Percentiles rank a stretch among this genome's conserved stretches.
Conservation (phyloP, 1,140 invertebrate genomes). For the Choristoneura fumiferana region DNA sequence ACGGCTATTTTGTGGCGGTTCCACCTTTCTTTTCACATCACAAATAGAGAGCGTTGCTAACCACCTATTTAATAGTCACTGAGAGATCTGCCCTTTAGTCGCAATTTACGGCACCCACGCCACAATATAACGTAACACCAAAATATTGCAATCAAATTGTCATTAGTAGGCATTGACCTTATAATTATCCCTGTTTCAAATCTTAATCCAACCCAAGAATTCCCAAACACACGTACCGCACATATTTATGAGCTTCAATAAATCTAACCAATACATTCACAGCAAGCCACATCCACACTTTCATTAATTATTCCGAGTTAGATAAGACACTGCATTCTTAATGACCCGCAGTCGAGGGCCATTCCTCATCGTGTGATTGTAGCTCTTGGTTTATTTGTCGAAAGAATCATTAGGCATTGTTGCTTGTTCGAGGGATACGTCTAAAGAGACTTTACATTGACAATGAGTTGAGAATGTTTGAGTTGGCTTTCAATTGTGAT, state of each 20-base stretch:
- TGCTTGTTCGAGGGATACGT: slow-evolving; percentile 1
- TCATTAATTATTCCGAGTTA: slow-evolving; percentile 76
- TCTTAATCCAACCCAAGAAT: too few species aligned
- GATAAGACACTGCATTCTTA: slow-evolving; percentile 75
- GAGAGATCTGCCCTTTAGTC: too few species aligned
- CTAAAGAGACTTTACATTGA: slow-evolving; percentile 12
- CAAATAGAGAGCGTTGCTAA: too few species aligned
- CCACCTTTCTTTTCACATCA: too few species aligned
- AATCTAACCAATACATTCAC: slow-evolving; percentile 34
- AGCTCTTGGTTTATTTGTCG: slow-evolving; percentile 8
- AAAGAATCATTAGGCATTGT: slow-evolving; percentile 14
- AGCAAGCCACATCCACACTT: slow-evolving; percentile 69
- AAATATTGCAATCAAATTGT: too few species aligned
- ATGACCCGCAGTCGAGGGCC: slow-evolving; percentile 56
- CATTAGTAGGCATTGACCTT: too few species aligned
- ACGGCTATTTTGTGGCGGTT: too few species aligned
- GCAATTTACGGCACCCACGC: too few species aligned
- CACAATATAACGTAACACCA: too few species aligned
- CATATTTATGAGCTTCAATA: slow-evolving; percentile 10
- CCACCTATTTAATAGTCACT: too few species aligned
- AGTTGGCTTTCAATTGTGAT: slow-evolving; percentile 9
- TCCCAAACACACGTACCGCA: background rate
- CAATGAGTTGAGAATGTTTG: slow-evolving; percentile 5
- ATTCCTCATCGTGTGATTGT: slow-evolving; percentile 64
- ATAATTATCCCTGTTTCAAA: too few species aligned